phyloP scores from a whole-genome alignment of 2,888 invertebrate species.

The Ormyrus thymus region DNA sequence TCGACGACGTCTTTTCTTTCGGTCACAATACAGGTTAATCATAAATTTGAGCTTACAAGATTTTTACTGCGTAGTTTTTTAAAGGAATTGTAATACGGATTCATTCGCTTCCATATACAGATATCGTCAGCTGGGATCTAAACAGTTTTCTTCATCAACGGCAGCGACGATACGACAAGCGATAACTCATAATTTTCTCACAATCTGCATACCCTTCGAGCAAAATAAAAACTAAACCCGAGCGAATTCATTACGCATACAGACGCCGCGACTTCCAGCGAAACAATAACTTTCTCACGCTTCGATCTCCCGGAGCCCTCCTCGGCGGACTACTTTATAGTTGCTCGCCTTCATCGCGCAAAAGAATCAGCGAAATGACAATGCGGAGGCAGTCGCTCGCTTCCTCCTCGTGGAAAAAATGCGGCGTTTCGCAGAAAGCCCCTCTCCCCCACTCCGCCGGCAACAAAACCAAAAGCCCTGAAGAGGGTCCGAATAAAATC shows the following conservation, averaged over 20 bases:
- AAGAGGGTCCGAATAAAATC: conserved; percentile 39
- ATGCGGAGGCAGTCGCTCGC: conserved; percentile 1
- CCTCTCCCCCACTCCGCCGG: not conserved
- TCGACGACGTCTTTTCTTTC: no score
- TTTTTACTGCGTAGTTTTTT: no score
- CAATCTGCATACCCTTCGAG: conserved; percentile 34
- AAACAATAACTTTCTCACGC: conserved; percentile 55
- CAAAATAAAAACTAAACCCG: not conserved
- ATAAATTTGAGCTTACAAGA: no score
- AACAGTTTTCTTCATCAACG: conserved; percentile 5
- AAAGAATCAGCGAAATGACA: conserved; percentile 43
- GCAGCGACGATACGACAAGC: not conserved
- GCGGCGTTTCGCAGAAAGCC: not conserved
- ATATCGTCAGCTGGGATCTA: no score
- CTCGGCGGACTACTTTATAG: conserved; percentile 8
- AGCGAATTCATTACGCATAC: conserved; percentile 39
- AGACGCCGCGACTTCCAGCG: conserved; percentile 12
- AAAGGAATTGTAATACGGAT: no score
- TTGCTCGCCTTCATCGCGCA: conserved; percentile 5
- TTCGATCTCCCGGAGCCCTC: conserved; percentile 20
- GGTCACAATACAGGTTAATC: no score
- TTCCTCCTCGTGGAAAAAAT: no score
- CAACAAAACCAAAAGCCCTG: not conserved
- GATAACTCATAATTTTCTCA: conserved; percentile 47
- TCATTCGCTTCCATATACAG: no score